phyloP scores from a whole-genome alignment of 1,140 invertebrate species.

The Scaptomyza pallida region DNA sequence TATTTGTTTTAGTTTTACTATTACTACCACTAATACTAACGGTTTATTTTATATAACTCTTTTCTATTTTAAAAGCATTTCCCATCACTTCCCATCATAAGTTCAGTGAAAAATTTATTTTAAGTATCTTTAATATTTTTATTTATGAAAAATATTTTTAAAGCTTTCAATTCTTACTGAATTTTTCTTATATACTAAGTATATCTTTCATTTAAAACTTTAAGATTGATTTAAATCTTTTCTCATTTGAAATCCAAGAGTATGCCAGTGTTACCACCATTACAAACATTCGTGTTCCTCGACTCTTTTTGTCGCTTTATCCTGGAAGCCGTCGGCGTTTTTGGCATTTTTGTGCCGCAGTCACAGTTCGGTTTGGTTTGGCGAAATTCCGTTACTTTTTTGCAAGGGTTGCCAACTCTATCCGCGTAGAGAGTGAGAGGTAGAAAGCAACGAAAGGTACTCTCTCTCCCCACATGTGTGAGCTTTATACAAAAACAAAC shows the following conservation, averaged over 20 bases:
- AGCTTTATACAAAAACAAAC: slow-evolving; percentile 2
- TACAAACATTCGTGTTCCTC: neutral
- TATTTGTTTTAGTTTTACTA: too few species aligned
- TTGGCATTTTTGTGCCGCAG: slow-evolving; percentile 57
- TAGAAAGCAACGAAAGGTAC: slow-evolving; percentile 8
- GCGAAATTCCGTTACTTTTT: slow-evolving; percentile 57
- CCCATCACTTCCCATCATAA: too few species aligned
- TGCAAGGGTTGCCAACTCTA: slow-evolving; percentile 24
- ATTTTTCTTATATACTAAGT: too few species aligned
- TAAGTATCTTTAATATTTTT: too few species aligned
- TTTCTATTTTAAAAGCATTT: too few species aligned
- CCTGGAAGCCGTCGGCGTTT: slow-evolving; percentile 48
- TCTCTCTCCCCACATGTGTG: neutral
- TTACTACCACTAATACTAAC: too few species aligned
- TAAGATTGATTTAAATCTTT: too few species aligned
- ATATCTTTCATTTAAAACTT: too few species aligned
- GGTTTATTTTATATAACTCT: too few species aligned
- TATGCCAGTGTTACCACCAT: neutral
- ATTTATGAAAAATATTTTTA: too few species aligned
- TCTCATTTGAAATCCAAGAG: slow-evolving; percentile 18
- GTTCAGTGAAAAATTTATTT: too few species aligned
- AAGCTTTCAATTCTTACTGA: too few species aligned
- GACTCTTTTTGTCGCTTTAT: slow-evolving; percentile 23
- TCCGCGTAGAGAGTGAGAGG: neutral
- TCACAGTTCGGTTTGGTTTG: neutral